Conservation (phyloP, 2,888 invertebrate genomes). For the Norana najaformis region DNA sequence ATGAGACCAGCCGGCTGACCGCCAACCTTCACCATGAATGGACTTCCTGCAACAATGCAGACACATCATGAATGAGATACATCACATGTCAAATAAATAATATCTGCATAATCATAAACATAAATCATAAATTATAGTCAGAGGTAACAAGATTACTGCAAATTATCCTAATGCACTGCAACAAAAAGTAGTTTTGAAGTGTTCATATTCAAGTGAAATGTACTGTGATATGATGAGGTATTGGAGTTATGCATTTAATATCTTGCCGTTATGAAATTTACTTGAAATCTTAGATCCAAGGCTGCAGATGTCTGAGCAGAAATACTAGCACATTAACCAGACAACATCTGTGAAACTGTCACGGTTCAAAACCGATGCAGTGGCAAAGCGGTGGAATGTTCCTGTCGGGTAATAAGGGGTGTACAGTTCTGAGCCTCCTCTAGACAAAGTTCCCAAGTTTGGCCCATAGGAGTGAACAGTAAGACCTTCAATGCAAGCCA, state of each 20-base stretch:
- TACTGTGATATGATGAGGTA: too few relatives aligned
- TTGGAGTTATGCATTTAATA: background rate
- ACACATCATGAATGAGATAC: background rate
- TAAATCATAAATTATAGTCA: background rate
- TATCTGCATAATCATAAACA: background rate
- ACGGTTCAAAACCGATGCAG: too few relatives aligned
- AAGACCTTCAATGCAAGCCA: too few relatives aligned
- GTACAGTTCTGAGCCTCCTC: too few relatives aligned
- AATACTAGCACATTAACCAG: too few relatives aligned
- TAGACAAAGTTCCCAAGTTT: too few relatives aligned
- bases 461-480: too few relatives aligned
- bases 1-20: constrained; percentile 68
- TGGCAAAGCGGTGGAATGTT: too few relatives aligned
- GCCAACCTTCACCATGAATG: constrained; percentile 76
- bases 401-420: too few relatives aligned
- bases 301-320: too few relatives aligned
- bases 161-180: background rate
- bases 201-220: background rate
- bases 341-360: too few relatives aligned
- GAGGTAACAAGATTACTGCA: background rate
- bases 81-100: background rate
- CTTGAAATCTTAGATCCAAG: background rate
- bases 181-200: too few relatives aligned
- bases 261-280: background rate
- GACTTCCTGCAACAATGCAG: constrained; percentile 59